Percentiles rank a stretch among this genome's conserved stretches.
Evolutionary conservation across 2,888 invertebrate species (phyloP).

Genomic region (Hoplodrina ambigua): DNA sequence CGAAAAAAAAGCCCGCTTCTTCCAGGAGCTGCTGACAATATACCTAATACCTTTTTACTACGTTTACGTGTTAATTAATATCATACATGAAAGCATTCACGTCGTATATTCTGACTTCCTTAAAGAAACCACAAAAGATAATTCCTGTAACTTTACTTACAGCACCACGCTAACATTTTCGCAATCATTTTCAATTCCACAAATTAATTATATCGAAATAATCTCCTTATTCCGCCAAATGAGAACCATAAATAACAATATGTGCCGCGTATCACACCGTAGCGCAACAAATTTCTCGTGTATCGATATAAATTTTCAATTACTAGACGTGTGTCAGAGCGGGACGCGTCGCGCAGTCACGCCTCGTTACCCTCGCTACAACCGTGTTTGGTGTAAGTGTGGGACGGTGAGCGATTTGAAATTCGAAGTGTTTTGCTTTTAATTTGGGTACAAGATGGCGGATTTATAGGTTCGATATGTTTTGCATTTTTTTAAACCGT

Average conservation of each 20-base stretch:
- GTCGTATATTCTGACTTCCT: not conserved
- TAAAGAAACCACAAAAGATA: not conserved
- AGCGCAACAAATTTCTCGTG: constrained; percentile 61
- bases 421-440: constrained; percentile 35
- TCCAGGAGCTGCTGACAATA: no score
- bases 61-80: not conserved
- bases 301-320: constrained; percentile 70
- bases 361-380: constrained; percentile 66
- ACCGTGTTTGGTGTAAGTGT: constrained; percentile 55
- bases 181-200: constrained; percentile 36
- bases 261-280: constrained; percentile 59
- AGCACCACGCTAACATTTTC: constrained; percentile 15
- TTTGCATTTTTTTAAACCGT: not conserved
- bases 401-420: constrained; percentile 41
- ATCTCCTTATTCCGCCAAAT: constrained; percentile 53
- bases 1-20: no score
- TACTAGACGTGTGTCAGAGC: constrained; percentile 66
- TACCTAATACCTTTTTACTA: no score
- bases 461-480: constrained; percentile 1
- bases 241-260: constrained; percentile 57
- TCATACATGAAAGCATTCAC: not conserved
- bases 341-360: constrained; percentile 62
- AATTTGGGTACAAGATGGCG: constrained; percentile 27
- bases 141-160: not conserved
- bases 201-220: constrained; percentile 56